Conservation (phyloP, 2,888 invertebrate species). For the Cantharis rustica region DNA sequence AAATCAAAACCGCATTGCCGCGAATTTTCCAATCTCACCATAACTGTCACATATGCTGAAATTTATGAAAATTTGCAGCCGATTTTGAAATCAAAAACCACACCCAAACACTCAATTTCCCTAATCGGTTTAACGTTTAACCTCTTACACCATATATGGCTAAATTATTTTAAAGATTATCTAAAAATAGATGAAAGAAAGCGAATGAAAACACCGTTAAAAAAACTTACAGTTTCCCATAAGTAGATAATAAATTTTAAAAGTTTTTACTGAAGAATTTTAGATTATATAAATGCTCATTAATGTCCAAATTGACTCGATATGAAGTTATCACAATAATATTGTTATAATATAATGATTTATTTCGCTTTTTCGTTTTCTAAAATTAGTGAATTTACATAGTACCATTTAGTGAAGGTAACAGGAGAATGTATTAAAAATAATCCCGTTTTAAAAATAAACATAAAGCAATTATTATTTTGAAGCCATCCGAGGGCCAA, state of each 20-base stretch:
- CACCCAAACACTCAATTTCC: background rate
- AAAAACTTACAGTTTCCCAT: background rate
- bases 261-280: background rate
- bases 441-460: background rate
- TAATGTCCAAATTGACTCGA: background rate
- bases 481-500: background rate
- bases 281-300: background rate
- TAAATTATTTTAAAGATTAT: background rate
- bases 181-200: background rate
- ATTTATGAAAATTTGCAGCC: background rate
- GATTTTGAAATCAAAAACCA: background rate
- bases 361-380: background rate
- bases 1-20: background rate
- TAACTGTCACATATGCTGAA: background rate
- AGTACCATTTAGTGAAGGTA: no score
- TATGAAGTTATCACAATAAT: background rate
- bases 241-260: background rate
- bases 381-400: background rate
- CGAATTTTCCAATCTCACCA: background rate
- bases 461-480: background rate
- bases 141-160: background rate
- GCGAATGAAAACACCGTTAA: background rate
- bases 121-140: background rate
- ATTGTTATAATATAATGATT: background rate
- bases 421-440: no score